Evolutionary conservation across 2,797 vertebrate genomes (phyloP), one percentile per base, ranked within the genome.

Genomic region (Diplodus puntazzo): DNA sequence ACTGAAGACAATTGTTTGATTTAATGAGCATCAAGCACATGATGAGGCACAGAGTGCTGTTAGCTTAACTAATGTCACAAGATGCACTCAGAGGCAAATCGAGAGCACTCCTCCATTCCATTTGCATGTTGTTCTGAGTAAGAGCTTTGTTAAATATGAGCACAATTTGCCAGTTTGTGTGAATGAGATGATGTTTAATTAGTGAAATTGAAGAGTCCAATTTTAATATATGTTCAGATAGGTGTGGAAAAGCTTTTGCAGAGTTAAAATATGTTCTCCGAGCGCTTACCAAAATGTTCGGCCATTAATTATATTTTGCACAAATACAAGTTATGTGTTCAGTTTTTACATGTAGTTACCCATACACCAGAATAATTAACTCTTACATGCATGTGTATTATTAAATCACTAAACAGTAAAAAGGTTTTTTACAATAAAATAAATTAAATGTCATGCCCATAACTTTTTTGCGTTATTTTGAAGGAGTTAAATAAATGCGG

Each of bases 1-100:
- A 45, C 42, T 5, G 60, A 25, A 10, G 21, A 52, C 5, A 52
- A 20, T 8, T 53, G 54, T 65, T 30, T 18, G 46, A 46, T 39
- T 81, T 46, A 73, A 54, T 60, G 18, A 74, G 25, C 46, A 43
- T 66, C 46, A 46, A 67, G 12, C 52, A 50, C 42, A 48, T 46
- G 20, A 39, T n/a, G 57, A 65, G 61, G 20, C 23, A 16, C 6
- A 46, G 48, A 16, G 17, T 20, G n/a, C 13, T 55, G 34, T 45
- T 72, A 54, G 21, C 62, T 18, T 11, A 20, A 3, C 42, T 53
- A 21, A 74, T 61, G 54, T 30, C 54, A 58, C 57, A 52, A 46
- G 54, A 17, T 39, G 12, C 52, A 58, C 49, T 50, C 17, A 55
- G 11, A 63, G 21, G 50, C 46, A 62, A 58, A 63, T 58, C 39